Percentiles rank a stretch among this genome's conserved stretches.
Evolutionary conservation across 2,113 vertebrate genomes (phyloP).

Genomic region (Pomatorhinus ruficollis): DNA sequence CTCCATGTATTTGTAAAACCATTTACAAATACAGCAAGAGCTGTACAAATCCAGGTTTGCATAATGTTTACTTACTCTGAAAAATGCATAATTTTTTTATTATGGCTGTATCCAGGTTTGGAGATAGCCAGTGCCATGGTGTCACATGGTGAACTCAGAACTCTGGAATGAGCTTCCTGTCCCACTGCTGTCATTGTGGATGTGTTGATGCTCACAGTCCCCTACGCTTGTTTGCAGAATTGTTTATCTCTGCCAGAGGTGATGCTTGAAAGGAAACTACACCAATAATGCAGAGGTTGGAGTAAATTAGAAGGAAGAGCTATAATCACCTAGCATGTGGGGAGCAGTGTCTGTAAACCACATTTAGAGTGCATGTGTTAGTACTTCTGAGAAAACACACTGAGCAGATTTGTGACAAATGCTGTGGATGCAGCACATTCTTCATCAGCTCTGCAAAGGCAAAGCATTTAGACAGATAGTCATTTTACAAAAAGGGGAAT

Average conservation of each 20-base stretch:
- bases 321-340: background rate
- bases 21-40: background rate
- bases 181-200: background rate
- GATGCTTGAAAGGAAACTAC: background rate
- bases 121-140: background rate
- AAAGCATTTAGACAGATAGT: background rate
- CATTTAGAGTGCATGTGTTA: background rate
- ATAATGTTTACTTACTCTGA: background rate
- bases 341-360: background rate
- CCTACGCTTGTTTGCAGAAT: rapidly evolving
- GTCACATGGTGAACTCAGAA: background rate
- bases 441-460: background rate
- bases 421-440: background rate
- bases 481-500: background rate
- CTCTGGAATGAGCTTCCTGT: background rate
- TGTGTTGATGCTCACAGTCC: rapidly evolving
- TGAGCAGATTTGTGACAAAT: background rate
- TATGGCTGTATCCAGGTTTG: background rate
- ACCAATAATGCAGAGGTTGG: background rate
- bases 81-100: background rate
- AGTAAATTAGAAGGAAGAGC: background rate
- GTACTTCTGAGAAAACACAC: background rate
- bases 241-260: background rate
- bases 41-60: background rate
- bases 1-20: too few relatives aligned